Percentiles rank a stretch among this genome's conserved stretches.
These are phyloP conservation scores for Stigmatopora argus DNA, from an alignment of 2,113 vertebrate genomes.

Conservation along the genomic window DNA sequence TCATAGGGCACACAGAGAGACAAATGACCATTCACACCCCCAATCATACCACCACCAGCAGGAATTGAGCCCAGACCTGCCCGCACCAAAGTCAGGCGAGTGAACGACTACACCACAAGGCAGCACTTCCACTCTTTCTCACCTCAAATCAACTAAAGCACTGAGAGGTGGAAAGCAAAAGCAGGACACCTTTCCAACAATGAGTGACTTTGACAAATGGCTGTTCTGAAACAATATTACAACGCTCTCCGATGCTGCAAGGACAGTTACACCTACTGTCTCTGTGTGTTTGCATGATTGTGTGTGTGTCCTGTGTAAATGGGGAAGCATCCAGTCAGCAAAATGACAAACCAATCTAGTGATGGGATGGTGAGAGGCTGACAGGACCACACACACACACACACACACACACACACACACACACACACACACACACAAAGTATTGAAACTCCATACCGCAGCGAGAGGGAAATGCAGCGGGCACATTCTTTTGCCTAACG, in stretches of 20 bases:
- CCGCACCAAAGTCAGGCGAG: too few relatives aligned
- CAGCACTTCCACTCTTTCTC: neutral
- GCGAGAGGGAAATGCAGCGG: neutral
- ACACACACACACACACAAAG: conserved; percentile 8
- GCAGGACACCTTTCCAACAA: conserved; percentile 17
- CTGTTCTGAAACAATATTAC: conserved; percentile 37
- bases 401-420: neutral
- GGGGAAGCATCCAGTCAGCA: conserved; percentile 59
- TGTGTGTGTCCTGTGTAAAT: conserved; percentile 47
- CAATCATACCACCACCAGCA: too few relatives aligned
- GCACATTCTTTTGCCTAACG: neutral
- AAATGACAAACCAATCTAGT: conserved; percentile 59
- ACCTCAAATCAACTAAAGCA: neutral
- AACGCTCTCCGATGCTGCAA: conserved; percentile 31
- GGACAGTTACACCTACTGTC: conserved; percentile 25
- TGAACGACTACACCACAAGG: too few relatives aligned
- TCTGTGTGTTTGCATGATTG: neutral
- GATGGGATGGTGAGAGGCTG: conserved; percentile 42
- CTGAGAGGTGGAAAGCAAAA: conserved; percentile 7
- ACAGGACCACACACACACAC: conserved; percentile 35
- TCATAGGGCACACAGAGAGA: too few relatives aligned
- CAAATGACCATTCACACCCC: too few relatives aligned
- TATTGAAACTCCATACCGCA: neutral
- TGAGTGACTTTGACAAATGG: conserved; percentile 57
- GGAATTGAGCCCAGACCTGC: too few relatives aligned